Evolutionary conservation across 2,113 vertebrate species (phyloP).

Genomic region (Octodon degus): DNA sequence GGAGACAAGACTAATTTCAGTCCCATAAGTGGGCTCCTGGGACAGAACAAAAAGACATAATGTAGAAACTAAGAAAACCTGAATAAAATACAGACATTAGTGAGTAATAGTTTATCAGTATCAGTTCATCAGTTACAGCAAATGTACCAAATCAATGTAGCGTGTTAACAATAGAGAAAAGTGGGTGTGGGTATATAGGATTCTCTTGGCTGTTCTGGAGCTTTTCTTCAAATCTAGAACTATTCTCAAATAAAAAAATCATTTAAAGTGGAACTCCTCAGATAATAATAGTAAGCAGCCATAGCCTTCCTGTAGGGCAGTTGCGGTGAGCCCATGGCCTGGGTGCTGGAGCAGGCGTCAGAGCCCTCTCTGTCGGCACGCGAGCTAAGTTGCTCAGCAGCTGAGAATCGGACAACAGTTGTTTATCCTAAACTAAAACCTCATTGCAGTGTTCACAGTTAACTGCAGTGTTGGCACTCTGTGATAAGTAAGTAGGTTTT

Average conservation of each 20-base stretch:
- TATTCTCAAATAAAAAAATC: not conserved
- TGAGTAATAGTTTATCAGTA: not conserved
- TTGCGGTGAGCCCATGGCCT: not conserved
- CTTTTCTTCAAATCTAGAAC: slow-evolving; percentile 12
- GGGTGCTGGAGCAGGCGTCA: not conserved
- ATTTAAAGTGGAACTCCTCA: not conserved
- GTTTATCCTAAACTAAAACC: not conserved
- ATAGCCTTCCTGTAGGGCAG: not conserved
- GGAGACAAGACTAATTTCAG: not conserved
- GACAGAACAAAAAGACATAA: not conserved
- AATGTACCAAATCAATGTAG: not conserved
- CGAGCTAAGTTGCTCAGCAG: not conserved
- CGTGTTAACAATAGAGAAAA: not conserved
- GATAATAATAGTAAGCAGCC: not conserved
- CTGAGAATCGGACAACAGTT: not conserved
- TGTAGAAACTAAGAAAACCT: not conserved
- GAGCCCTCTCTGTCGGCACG: not conserved
- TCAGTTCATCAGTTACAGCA: not conserved
- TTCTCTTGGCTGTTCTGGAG: not conserved
- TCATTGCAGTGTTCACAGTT: not conserved
- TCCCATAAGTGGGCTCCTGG: no score
- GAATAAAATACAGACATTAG: not conserved
- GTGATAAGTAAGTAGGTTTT: not conserved
- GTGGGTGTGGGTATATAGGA: not conserved
- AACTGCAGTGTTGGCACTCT: not conserved